Evolutionary conservation across 2,888 invertebrate species (phyloP), one percentile per base, ranked within the genome.

Genomic region (Sipha maydis): DNA sequence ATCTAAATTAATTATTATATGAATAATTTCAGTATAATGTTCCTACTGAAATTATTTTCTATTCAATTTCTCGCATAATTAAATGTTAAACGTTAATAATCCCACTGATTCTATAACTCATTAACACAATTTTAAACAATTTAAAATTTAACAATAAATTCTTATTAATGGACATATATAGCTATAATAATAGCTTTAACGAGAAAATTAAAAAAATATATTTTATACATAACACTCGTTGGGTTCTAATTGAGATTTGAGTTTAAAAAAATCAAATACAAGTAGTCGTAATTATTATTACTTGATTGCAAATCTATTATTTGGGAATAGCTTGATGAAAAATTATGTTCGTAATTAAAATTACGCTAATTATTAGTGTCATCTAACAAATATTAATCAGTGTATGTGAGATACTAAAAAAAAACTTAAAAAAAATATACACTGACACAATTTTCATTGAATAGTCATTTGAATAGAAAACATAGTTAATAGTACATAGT

Each of bases 361-460:
- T n/a, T 7, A 69, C 31, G 28, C 31, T 19, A 28, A 71, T 71
- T 48, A 48, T 14, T n/a, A 28, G 21, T 28, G 69, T 71, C 69
- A 28, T 73, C 25, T 34, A 31, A 14, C 17, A 5, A 73, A 34
- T 19, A 11, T 34, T 34, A 3, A 73, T 4, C 34, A n/a, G 34
- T 73, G 19, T 34, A 1, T 8, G 14, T 3, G 17, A 25, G n/a
- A 83, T 3, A n/a, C n/a, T n/a, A 56, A 17, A 54, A 83, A 73
- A 78, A 56, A 25, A 75, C 17, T 34, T 17, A 4, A n/a, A 83
- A 80, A 61, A 84, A 31, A 34, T 19, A 73, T 19, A 73, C 17
- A 78, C n/a, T 85, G 85, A 86, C 85, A 85, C 85, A n/a, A 54
- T 86, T 86, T 86, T 79, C 71, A 69, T 86, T 79, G 79, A 86